Percentiles rank a stretch among this genome's conserved stretches.
Conservation (phyloP, 2,797 vertebrate species). For the Melopsittacus undulatus region DNA sequence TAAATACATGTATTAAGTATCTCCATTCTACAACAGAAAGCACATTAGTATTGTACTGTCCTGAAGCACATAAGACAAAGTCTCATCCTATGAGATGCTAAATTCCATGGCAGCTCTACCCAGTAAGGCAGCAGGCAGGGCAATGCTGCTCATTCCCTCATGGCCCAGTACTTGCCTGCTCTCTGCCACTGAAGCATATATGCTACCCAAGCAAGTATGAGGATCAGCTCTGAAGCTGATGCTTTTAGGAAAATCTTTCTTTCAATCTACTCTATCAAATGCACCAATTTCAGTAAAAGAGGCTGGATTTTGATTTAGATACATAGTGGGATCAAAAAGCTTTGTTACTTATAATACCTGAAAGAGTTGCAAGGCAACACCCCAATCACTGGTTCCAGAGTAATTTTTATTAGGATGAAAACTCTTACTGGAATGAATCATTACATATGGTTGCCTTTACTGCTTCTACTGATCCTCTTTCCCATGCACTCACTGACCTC, state of each 20-base stretch:
- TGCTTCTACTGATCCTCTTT: constrained; percentile 62
- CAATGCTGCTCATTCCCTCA: neutral
- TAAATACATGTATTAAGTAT: neutral
- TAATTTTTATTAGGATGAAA: neutral
- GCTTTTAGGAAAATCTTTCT: neutral
- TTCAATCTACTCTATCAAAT: neutral
- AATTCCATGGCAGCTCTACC: neutral
- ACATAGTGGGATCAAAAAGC: neutral
- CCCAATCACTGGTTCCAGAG: neutral
- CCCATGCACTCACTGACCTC: constrained; percentile 73
- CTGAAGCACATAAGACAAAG: neutral
- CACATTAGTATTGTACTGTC: neutral
- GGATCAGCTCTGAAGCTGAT: neutral
- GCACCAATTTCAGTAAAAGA: neutral
- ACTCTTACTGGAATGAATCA: constrained; percentile 5
- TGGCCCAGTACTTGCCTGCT: neutral
- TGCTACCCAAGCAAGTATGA: neutral
- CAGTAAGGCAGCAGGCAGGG: neutral
- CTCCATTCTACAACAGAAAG: neutral
- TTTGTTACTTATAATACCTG: neutral
- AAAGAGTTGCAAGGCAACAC: neutral
- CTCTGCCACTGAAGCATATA: neutral
- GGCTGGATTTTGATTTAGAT: neutral
- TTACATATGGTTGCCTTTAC: constrained; percentile 40
- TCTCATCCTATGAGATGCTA: neutral